Conservation (phyloP, 2,797 vertebrate species). For the Ctenopoma kingsleyae region DNA sequence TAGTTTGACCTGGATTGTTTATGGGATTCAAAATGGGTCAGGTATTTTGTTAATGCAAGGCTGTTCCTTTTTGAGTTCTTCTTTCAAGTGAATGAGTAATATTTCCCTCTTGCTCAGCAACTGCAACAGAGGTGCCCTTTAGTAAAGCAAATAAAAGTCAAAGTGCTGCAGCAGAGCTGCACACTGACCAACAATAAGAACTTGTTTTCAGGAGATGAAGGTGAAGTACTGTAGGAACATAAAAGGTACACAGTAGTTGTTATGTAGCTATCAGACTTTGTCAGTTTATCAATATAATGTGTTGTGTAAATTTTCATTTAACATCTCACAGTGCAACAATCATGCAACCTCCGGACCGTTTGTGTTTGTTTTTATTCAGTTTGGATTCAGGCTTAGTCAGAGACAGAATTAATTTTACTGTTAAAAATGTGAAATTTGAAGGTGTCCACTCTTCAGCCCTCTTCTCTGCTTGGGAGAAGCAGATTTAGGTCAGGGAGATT, state of each 20-base stretch:
- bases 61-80: conserved; percentile 4
- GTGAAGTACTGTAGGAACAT: neutral
- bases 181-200: neutral
- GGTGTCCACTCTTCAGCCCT: conserved; percentile 67
- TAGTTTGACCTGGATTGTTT: conserved; percentile 7
- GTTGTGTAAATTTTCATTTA: neutral
- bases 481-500: conserved; percentile 83
- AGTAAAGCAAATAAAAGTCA: conserved; percentile 2
- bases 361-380: conserved; percentile 10
- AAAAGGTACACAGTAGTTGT: neutral
- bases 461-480: conserved; percentile 60
- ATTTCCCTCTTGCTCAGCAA: neutral
- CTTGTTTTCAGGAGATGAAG: conserved; percentile 1
- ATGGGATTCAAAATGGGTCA: conserved; percentile 7
- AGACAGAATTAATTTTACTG: conserved; percentile 38
- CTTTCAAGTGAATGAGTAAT: neutral
- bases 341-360: conserved; percentile 15
- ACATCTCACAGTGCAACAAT: neutral
- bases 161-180: neutral
- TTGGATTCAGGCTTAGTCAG: neutral
- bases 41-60: neutral
- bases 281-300: neutral
- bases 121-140: conserved; percentile 20
- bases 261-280: neutral
- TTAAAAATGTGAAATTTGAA: conserved; percentile 59